phyloP scores from a whole-genome alignment of 1,140 invertebrate species.

The Phocides pigmalion region DNA sequence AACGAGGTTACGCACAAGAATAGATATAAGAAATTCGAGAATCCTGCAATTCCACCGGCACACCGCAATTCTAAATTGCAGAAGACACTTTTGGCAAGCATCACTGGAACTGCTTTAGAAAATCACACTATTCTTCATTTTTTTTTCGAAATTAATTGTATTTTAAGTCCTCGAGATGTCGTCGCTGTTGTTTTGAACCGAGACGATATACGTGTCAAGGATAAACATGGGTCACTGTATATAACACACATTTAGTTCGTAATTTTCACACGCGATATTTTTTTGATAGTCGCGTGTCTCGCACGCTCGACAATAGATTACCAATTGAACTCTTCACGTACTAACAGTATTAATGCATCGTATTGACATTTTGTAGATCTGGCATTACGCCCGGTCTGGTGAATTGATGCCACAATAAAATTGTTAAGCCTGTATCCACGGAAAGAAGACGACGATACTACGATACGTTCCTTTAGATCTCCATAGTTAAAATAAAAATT shows the following conservation, averaged over 20 bases:
- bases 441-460: not conserved
- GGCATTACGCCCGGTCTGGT: constrained; percentile 63
- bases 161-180: constrained; percentile 4
- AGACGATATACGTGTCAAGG: constrained; percentile 24
- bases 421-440: not conserved
- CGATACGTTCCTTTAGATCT: not conserved
- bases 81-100: constrained; percentile 57
- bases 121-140: constrained; percentile 47
- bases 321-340: constrained; percentile 51
- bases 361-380: constrained; percentile 79
- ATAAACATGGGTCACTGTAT: constrained; percentile 22
- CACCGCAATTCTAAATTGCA: constrained; percentile 39
- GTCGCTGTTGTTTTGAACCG: constrained; percentile 29
- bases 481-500: too few species aligned
- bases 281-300: constrained; percentile 6
- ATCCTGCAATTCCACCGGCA: constrained; percentile 39
- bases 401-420: constrained; percentile 65
- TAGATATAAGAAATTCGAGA: constrained; percentile 38
- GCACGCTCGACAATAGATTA: constrained; percentile 39
- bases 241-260: constrained; percentile 27
- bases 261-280: constrained; percentile 31
- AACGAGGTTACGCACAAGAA: constrained; percentile 32
- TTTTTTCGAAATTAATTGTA: constrained; percentile 15
- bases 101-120: constrained; percentile 45
- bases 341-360: constrained; percentile 76